Evolutionary conservation across 2,797 vertebrate genomes (phyloP).

Genomic region (Alexandromys oeconomus): DNA sequence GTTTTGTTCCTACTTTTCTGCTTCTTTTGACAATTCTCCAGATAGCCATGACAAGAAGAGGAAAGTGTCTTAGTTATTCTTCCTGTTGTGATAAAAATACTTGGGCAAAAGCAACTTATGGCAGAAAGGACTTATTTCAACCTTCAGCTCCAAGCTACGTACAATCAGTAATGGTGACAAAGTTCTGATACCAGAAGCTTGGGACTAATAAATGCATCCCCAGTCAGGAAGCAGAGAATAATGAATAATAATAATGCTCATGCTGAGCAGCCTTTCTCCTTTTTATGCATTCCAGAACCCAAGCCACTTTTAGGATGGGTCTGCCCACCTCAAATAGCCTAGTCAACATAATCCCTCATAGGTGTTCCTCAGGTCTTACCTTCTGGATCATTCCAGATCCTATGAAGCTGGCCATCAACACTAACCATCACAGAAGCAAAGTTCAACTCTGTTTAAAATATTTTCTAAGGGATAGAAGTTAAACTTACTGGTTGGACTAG

Average conservation of each 20-base stretch:
- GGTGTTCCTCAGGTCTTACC: neutral
- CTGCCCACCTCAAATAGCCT: neutral
- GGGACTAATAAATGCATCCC: neutral
- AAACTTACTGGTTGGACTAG: neutral
- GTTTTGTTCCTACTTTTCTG: neutral
- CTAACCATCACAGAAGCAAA: neutral
- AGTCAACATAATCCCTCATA: neutral
- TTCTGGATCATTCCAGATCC: neutral
- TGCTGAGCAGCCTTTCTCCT: neutral
- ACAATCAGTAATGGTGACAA: neutral
- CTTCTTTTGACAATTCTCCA: constrained; percentile 8
- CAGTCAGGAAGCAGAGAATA: neutral
- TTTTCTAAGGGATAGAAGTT: neutral
- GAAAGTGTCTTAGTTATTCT: neutral
- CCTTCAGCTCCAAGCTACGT: neutral
- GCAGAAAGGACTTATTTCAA: neutral
- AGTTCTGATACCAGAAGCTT: neutral
- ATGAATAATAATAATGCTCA: neutral
- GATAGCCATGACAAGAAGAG: neutral
- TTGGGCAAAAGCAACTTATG: neutral
- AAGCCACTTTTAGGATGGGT: neutral
- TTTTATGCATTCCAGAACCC: neutral
- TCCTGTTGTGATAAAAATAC: neutral
- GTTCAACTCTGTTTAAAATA: neutral
- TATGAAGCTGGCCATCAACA: neutral